phyloP scores from a whole-genome alignment of 2,888 invertebrate genomes.

The Ommatoiulus sabulosus region DNA sequence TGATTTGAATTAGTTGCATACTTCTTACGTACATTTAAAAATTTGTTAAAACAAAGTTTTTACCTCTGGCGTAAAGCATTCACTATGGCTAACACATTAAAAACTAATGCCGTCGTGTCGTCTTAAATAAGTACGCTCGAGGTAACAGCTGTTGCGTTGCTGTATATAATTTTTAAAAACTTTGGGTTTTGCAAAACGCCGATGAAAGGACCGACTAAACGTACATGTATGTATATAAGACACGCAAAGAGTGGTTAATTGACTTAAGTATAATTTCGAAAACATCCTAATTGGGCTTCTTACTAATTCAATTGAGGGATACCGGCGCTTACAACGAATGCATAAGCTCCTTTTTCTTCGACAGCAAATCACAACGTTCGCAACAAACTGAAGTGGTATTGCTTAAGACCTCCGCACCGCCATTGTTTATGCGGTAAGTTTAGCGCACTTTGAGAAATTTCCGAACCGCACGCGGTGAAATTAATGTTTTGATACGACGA shows the following conservation, averaged over 20 bases:
- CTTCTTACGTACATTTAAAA: too few species aligned
- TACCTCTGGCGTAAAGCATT: too few species aligned
- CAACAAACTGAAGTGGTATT: not conserved
- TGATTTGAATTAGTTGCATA: too few species aligned
- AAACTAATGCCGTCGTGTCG: not conserved
- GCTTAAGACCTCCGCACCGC: not conserved
- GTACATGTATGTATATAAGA: not conserved
- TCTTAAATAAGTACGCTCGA: not conserved
- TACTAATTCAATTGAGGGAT: not conserved
- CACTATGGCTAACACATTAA: too few species aligned
- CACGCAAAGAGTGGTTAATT: not conserved
- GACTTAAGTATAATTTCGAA: constrained; percentile 29
- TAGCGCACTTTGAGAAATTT: not conserved
- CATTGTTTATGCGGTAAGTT: not conserved
- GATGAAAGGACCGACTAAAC: too few species aligned
- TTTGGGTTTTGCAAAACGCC: not conserved
- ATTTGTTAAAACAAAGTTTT: too few species aligned
- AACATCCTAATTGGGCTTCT: constrained; percentile 42
- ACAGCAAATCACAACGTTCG: not conserved
- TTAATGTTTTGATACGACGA: not conserved
- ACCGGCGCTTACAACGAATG: not conserved
- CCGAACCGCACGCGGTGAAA: not conserved
- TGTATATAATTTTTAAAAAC: not conserved
- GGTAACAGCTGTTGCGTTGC: not conserved
- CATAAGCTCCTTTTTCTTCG: not conserved